Conservation (phyloP, 2,113 vertebrate genomes). For the Macrotus californicus region DNA sequence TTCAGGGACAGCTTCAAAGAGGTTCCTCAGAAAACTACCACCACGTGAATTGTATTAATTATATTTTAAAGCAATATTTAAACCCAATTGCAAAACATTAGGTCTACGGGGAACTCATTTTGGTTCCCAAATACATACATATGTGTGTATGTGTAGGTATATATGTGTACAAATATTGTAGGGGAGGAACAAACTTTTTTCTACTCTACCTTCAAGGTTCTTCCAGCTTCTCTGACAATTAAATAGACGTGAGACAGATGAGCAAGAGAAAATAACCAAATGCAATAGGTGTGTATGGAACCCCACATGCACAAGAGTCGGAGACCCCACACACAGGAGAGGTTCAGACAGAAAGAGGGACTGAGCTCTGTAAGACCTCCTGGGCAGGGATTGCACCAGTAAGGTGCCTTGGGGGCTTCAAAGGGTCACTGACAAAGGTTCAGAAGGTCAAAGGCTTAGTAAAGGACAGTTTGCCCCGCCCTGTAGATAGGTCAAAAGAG, state of each 20-base stretch:
- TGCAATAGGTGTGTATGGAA: background rate
- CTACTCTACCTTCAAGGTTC: background rate
- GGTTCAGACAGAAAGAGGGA: background rate
- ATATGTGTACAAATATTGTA: background rate
- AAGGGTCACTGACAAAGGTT: background rate
- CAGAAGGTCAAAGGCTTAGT: background rate
- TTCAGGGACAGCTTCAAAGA: background rate
- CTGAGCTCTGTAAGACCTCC: background rate
- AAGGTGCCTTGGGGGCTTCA: background rate
- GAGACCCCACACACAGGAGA: background rate
- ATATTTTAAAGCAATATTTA: constrained; percentile 4
- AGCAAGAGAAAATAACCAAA: background rate
- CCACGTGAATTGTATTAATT: constrained; percentile 49
- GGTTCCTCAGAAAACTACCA: background rate
- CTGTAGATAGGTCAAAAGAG: background rate
- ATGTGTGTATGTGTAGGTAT: background rate
- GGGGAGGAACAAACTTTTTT: background rate
- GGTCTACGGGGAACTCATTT: background rate
- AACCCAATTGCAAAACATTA: background rate
- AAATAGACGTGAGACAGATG: background rate
- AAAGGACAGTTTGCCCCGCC: background rate
- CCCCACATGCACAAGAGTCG: background rate
- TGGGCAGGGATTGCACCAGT: background rate
- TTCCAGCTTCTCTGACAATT: background rate
- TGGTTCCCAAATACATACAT: background rate